Conservation (phyloP, 2,797 vertebrate species). For the Rhynchonycteris naso region DNA sequence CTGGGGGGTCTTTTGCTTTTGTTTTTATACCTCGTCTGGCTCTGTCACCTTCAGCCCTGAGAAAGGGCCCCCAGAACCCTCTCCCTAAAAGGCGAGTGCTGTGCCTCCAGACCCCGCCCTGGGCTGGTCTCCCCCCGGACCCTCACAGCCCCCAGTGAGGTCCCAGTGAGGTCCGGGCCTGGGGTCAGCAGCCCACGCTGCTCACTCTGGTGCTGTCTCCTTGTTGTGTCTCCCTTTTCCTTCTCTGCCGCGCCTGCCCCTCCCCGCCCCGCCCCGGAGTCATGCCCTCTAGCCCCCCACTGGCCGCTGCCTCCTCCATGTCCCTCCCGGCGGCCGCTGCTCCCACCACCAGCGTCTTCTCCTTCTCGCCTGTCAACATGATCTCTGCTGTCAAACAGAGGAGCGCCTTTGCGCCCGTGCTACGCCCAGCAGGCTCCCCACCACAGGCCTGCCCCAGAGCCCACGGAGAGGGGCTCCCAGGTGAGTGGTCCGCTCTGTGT, state of each 20-base stretch:
- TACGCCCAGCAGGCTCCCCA: slow-evolving; percentile 94
- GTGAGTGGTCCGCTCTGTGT: slow-evolving; percentile 65
- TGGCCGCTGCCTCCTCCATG: slow-evolving; percentile 85
- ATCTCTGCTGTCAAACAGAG: slow-evolving; percentile 93
- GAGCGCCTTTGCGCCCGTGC: slow-evolving; percentile 89
- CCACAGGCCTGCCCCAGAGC: slow-evolving; percentile 95
- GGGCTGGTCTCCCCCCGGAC: background rate
- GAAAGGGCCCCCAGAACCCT: background rate
- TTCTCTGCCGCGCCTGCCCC: slow-evolving; percentile 55
- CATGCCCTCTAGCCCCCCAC: slow-evolving; percentile 88
- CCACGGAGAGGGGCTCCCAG: slow-evolving; percentile 94
- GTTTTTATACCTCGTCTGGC: slow-evolving; percentile 4
- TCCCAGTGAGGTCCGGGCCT: slow-evolving; percentile 8
- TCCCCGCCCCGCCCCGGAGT: slow-evolving; percentile 81
- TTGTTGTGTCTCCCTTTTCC: slow-evolving; percentile 76
- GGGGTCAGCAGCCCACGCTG: slow-evolving; percentile 6
- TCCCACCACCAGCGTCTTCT: slow-evolving; percentile 89
- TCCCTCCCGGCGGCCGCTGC: slow-evolving; percentile 83
- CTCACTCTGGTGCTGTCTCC: slow-evolving; percentile 75
- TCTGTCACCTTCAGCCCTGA: background rate
- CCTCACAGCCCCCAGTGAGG: background rate
- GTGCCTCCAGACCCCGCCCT: background rate
- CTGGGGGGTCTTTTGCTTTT: background rate
- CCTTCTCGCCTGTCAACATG: slow-evolving; percentile 97
- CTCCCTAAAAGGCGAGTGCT: background rate